phyloP scores from a whole-genome alignment of 2,113 vertebrate species.

The Phaethon lepturus region DNA sequence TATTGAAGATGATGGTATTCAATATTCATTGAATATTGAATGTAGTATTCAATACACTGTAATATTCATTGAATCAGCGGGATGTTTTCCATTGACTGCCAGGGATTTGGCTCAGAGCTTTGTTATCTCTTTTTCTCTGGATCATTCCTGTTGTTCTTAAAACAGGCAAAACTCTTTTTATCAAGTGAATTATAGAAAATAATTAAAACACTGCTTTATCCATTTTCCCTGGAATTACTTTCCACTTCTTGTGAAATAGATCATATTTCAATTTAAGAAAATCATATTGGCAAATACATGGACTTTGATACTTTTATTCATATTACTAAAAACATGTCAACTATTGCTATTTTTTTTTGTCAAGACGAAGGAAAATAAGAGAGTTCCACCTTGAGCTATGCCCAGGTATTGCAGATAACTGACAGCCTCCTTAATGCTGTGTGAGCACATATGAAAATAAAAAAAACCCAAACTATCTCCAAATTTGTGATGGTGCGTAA shows the following conservation, averaged over 20 bases:
- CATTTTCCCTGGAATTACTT: background rate
- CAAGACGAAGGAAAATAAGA: background rate
- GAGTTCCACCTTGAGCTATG: constrained; percentile 33
- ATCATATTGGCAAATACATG: background rate
- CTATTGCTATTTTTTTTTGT: background rate
- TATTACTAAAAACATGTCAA: background rate
- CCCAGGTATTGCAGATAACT: background rate
- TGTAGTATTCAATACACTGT: background rate
- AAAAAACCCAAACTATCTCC: background rate
- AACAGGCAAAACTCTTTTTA: background rate
- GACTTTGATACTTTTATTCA: background rate
- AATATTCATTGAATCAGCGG: background rate
- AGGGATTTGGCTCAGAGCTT: background rate
- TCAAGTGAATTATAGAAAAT: background rate
- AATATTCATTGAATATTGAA: background rate
- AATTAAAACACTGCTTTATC: background rate
- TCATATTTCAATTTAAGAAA: background rate
- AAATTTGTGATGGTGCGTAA: background rate
- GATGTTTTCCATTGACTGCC: background rate
- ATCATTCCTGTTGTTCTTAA: background rate
- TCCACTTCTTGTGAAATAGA: background rate
- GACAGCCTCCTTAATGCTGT: background rate
- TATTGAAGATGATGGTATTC: background rate
- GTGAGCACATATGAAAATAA: background rate
- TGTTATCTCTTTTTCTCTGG: background rate